Percentiles rank a stretch among this genome's conserved stretches.
Evolutionary conservation across 1,140 invertebrate genomes (phyloP).

Genomic region (Drosophila varians): DNA sequence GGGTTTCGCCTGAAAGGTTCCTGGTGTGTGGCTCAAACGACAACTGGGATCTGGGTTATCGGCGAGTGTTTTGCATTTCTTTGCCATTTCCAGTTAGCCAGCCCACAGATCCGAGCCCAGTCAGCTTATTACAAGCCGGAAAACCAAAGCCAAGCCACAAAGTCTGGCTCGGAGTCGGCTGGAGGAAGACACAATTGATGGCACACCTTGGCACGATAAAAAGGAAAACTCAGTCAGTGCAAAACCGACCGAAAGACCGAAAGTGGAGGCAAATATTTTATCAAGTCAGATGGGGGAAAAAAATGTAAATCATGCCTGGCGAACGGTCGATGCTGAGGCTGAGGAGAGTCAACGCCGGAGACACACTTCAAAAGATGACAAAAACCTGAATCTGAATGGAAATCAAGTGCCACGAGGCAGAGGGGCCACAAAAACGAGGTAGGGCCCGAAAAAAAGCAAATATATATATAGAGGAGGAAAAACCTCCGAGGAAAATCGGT

Average conservation of each 20-base stretch:
- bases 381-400: conserved; percentile 68
- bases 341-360: conserved; percentile 39
- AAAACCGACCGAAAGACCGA: conserved; percentile 30
- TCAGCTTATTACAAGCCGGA: conserved; percentile 38
- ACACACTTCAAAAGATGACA: conserved; percentile 80
- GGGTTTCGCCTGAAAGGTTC: conserved; percentile 30
- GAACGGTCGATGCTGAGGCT: conserved; percentile 23
- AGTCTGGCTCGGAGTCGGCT: background rate
- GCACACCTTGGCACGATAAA: conserved; percentile 81
- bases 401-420: conserved; percentile 70
- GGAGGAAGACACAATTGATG: conserved; percentile 73
- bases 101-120: conserved; percentile 39
- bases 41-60: conserved; percentile 60
- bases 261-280: conserved; percentile 70
- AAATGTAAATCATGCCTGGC: conserved; percentile 67
- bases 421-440: conserved; percentile 21
- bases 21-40: conserved; percentile 31
- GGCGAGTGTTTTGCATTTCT: conserved; percentile 52
- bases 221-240: conserved; percentile 79
- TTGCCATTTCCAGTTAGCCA: conserved; percentile 42
- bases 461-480: conserved; percentile 19
- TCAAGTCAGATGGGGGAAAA: conserved; percentile 40
- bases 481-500: conserved; percentile 28
- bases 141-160: conserved; percentile 32
- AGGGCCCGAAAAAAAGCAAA: conserved; percentile 35